Conservation (phyloP, 2,888 invertebrate species). For the Cephus pygmeus region DNA sequence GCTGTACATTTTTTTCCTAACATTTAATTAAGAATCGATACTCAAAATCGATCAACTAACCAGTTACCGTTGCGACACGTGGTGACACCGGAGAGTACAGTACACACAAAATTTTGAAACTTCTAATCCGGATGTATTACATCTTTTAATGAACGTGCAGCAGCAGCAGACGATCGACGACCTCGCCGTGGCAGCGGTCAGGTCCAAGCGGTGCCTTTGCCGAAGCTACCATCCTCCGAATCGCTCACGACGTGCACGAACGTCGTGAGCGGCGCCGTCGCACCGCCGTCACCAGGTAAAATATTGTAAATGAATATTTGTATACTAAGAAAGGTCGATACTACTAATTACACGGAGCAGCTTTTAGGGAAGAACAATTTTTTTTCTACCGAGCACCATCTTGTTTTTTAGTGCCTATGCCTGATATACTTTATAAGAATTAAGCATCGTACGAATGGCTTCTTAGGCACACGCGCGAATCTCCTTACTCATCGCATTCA, state of each 20-base stretch:
- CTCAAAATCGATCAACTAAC: background rate
- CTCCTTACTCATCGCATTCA: background rate
- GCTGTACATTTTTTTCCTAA: background rate
- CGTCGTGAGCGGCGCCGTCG: constrained; percentile 47
- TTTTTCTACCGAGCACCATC: background rate
- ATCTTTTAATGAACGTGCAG: constrained; percentile 40
- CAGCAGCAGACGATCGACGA: constrained; percentile 59
- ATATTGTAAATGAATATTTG: background rate
- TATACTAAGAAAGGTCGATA: background rate
- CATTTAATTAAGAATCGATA: background rate
- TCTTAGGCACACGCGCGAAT: background rate
- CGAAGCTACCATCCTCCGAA: constrained; percentile 63
- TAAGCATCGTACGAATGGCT: background rate
- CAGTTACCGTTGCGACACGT: background rate
- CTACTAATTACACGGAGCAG: background rate
- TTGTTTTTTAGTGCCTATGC: background rate
- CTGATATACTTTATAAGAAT: background rate
- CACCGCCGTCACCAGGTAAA: constrained; percentile 58
- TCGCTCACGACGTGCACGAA: constrained; percentile 58
- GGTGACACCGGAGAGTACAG: background rate
- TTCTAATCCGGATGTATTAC: background rate
- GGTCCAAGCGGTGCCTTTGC: constrained; percentile 50
- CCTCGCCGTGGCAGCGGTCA: constrained; percentile 55
- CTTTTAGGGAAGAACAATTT: background rate
- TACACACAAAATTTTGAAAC: background rate